These are phyloP conservation scores for Eupithecia abbreviata DNA, from an alignment of 2,888 invertebrate genomes.

Conservation along the genomic window DNA sequence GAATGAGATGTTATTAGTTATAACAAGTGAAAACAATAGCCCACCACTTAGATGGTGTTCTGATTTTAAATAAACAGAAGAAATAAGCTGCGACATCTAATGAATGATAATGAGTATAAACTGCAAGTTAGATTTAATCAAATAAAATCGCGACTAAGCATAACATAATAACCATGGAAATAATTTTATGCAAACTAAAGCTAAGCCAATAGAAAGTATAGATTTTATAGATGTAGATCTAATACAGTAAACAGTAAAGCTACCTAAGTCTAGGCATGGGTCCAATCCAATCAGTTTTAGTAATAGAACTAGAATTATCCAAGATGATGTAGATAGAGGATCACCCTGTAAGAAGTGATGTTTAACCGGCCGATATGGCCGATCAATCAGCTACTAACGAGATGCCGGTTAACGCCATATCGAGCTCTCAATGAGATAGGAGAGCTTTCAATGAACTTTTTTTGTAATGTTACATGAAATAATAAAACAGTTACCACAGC, in stretches of 20 bases:
- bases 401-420: conserved; percentile 56
- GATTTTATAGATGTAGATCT: no score
- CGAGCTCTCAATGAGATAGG: conserved; percentile 22
- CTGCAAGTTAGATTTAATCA: neutral
- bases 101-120: neutral
- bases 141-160: neutral
- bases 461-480: neutral
- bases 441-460: conserved; percentile 21
- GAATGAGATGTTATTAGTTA: conserved; percentile 85
- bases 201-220: neutral
- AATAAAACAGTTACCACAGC: neutral
- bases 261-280: neutral
- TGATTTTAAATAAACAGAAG: conserved; percentile 23
- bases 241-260: neutral
- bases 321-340: conserved; percentile 24
- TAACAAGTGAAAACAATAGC: conserved; percentile 81
- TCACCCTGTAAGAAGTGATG: conserved; percentile 65
- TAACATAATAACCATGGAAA: neutral
- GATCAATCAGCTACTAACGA: conserved; percentile 82
- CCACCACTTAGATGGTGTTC: conserved; percentile 64
- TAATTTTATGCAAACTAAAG: neutral
- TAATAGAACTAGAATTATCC: neutral
- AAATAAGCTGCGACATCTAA: neutral
- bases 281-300: neutral
- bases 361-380: conserved; percentile 64